These are phyloP conservation scores for Fragum whitleyi DNA, from an alignment of 2,888 invertebrate genomes.

Conservation along the genomic window DNA sequence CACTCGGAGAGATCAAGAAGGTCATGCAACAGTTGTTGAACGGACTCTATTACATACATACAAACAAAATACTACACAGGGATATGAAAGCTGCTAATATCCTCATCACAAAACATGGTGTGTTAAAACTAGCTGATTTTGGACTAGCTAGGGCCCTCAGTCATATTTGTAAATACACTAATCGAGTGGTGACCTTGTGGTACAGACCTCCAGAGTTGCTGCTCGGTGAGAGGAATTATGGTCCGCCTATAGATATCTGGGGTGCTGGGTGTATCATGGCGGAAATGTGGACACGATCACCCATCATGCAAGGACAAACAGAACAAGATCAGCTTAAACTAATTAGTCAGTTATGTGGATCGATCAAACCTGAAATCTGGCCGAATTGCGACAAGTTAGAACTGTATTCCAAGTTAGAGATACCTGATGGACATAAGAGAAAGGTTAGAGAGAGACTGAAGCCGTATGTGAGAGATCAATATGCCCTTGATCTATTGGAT, in stretches of 20 bases:
- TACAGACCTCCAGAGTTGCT: conserved; percentile 89
- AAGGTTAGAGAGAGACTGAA: conserved; percentile 87
- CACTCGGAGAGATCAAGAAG: conserved; percentile 98
- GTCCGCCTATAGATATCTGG: conserved; percentile 97
- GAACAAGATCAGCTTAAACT: conserved; percentile 98
- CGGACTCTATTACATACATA: conserved; percentile 98
- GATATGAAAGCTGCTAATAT: conserved; percentile 99
- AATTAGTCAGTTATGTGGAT: conserved; percentile 98
- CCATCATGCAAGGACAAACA: conserved; percentile 92
- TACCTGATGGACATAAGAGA: conserved; percentile 82
- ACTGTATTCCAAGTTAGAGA: conserved; percentile 88
- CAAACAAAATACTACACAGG: conserved; percentile 88
- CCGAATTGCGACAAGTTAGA: conserved; percentile 94
- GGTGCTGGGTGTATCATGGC: conserved; percentile 99
- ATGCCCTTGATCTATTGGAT: conserved; percentile 96
- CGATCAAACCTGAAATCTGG: conserved; percentile 97
- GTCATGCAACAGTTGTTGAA: conserved; percentile 89
- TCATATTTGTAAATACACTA: conserved; percentile 96
- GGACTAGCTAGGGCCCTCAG: conserved; percentile 98
- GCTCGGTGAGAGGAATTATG: conserved; percentile 93
- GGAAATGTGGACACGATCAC: conserved; percentile 98
- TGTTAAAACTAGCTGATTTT: conserved; percentile 97
- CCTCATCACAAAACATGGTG: conserved; percentile 95
- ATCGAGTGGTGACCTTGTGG: conserved; percentile 98
- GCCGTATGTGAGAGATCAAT: conserved; percentile 95